These are phyloP conservation scores for Aphaenogaster ashmeadi DNA, from an alignment of 1,140 invertebrate species.

Conservation along the genomic window DNA sequence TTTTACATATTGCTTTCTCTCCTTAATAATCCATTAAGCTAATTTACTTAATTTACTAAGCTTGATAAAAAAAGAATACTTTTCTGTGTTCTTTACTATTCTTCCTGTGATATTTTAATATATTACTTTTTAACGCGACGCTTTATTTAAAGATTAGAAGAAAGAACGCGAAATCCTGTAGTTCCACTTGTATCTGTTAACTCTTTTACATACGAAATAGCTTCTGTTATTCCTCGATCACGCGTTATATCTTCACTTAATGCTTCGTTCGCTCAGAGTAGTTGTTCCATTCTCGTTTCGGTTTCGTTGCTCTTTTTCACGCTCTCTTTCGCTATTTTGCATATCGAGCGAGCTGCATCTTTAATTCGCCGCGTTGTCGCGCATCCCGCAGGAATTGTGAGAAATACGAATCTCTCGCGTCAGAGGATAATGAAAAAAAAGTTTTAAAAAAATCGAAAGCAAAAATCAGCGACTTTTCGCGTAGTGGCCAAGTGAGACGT, in stretches of 20 bases:
- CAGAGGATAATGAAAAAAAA: background rate
- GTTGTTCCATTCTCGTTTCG: conserved; percentile 33
- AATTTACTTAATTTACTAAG: background rate
- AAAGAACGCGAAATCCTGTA: background rate
- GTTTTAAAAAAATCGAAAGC: conserved; percentile 38
- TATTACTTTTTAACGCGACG: background rate
- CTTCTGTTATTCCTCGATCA: conserved; percentile 52
- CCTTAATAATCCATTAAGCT: background rate
- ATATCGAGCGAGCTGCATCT: conserved; percentile 68
- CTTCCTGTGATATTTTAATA: no score
- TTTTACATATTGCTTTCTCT: background rate
- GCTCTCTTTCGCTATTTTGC: conserved; percentile 45
- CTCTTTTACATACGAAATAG: conserved; percentile 15
- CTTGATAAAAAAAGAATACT: background rate
- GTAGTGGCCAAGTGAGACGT: conserved; percentile 48
- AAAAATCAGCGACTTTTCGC: conserved; percentile 76
- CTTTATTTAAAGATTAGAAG: background rate
- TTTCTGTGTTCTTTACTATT: background rate
- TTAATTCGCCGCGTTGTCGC: conserved; percentile 48
- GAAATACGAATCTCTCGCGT: conserved; percentile 42
- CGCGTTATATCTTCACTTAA: conserved; percentile 47
- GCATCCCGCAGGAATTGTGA: conserved; percentile 32
- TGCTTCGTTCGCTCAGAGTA: conserved; percentile 29
- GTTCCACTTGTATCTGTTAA: conserved; percentile 1
- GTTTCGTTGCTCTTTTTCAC: conserved; percentile 32